These are phyloP conservation scores for Apis cerana DNA, from an alignment of 1,140 invertebrate genomes.

Conservation along the genomic window DNA sequence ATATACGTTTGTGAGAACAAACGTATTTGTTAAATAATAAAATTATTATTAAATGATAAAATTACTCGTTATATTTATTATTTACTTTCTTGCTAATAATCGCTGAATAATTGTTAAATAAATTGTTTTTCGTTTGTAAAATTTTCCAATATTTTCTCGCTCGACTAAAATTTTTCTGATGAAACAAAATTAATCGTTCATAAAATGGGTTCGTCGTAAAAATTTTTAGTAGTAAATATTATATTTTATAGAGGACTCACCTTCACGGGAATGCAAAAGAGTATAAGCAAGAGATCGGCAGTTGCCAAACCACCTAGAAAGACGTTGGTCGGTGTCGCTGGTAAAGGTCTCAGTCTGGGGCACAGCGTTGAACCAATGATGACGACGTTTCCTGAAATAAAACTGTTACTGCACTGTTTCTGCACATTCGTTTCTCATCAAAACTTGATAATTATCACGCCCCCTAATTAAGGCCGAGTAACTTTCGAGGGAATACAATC, in stretches of 20 bases:
- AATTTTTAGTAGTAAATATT: not conserved
- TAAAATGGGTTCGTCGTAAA: too few species aligned
- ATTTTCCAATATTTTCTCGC: too few species aligned
- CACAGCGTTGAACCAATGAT: conserved; percentile 82
- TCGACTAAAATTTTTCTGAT: too few species aligned
- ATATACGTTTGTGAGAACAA: too few species aligned
- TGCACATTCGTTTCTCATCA: not conserved
- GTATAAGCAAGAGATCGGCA: conserved; percentile 87
- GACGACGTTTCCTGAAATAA: conserved; percentile 72
- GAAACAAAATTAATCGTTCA: too few species aligned
- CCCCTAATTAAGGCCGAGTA: too few species aligned
- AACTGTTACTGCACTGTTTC: not conserved
- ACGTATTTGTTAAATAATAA: too few species aligned
- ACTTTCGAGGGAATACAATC: not conserved
- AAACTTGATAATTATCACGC: conserved; percentile 16
- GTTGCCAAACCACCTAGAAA: conserved; percentile 87
- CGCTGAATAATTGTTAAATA: too few species aligned
- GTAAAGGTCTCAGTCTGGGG: conserved; percentile 82
- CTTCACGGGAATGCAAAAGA: conserved; percentile 89
- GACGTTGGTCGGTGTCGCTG: conserved; percentile 85
- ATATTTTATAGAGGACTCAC: conserved; percentile 76
- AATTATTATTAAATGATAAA: too few species aligned
- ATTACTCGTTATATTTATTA: too few species aligned
- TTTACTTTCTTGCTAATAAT: too few species aligned
- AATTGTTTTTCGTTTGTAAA: too few species aligned